phyloP scores from a whole-genome alignment of 2,888 invertebrate species.

The Macrophya annulata region DNA sequence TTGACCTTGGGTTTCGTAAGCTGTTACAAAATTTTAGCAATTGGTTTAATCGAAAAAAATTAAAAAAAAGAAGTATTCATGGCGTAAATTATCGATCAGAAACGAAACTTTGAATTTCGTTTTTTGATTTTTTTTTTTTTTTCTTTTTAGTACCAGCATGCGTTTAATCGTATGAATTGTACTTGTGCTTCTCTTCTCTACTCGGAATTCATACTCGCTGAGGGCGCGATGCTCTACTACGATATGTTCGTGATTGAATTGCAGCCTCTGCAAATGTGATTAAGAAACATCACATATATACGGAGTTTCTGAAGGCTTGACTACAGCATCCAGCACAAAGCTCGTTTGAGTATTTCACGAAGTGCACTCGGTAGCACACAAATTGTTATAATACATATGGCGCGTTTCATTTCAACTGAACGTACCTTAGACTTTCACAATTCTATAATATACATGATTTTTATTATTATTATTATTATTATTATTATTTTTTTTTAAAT shows the following conservation, averaged over 20 bases:
- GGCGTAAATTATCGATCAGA: background rate
- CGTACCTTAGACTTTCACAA: background rate
- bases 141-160: background rate
- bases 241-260: constrained; percentile 33
- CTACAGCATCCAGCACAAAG: constrained; percentile 28
- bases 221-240: background rate
- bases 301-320: background rate
- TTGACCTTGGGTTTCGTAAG: background rate
- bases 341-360: constrained; percentile 28
- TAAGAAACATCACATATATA: constrained; percentile 39
- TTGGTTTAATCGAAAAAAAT: background rate
- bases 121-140: background rate
- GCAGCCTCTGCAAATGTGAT: constrained; percentile 38
- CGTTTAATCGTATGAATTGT: background rate
- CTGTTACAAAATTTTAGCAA: background rate
- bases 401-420: background rate
- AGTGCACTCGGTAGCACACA: background rate
- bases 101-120: background rate
- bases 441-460: background rate
- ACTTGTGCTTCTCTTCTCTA: background rate
- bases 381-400: background rate
- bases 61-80: background rate
- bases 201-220: background rate
- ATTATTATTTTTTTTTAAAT: too few species aligned
- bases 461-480: too few species aligned